Conservation (phyloP, 2,888 invertebrate genomes). For the Drosophila siamana region DNA sequence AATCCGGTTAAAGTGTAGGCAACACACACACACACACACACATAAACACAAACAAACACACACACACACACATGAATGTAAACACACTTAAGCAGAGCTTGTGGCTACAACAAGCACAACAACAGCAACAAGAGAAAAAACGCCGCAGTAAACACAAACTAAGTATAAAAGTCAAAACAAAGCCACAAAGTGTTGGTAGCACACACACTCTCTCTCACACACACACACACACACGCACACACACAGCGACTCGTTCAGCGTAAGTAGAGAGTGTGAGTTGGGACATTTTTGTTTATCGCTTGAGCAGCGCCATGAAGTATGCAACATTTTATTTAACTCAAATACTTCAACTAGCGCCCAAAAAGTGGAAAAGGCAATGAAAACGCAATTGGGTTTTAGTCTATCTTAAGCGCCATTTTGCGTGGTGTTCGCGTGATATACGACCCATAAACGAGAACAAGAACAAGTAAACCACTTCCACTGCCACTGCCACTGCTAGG, state of each 20-base stretch:
- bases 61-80: constrained; percentile 52
- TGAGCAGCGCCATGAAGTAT: constrained; percentile 65
- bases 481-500: not conserved
- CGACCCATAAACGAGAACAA: constrained; percentile 54
- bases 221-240: constrained; percentile 19
- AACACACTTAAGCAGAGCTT: constrained; percentile 79
- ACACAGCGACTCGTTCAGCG: not conserved
- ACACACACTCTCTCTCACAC: constrained; percentile 35
- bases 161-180: constrained; percentile 80
- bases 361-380: constrained; percentile 44
- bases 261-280: constrained; percentile 1
- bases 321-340: constrained; percentile 69
- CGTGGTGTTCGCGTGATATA: constrained; percentile 61
- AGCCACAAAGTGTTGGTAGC: constrained; percentile 77
- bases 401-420: constrained; percentile 60
- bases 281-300: constrained; percentile 61
- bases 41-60: constrained; percentile 61
- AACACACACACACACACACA: constrained; percentile 41
- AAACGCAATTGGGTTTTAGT: constrained; percentile 63
- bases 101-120: constrained; percentile 59
- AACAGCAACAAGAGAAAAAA: constrained; percentile 38
- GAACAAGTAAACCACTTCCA: constrained; percentile 2
- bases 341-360: constrained; percentile 44
- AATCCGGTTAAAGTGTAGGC: constrained; percentile 79
- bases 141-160: constrained; percentile 76